A percentile compares a stretch with the other conserved stretches of the same genome.
Evolutionary conservation across 2,888 invertebrate genomes (phyloP).

Genomic region (Amphimallon solstitiale): DNA sequence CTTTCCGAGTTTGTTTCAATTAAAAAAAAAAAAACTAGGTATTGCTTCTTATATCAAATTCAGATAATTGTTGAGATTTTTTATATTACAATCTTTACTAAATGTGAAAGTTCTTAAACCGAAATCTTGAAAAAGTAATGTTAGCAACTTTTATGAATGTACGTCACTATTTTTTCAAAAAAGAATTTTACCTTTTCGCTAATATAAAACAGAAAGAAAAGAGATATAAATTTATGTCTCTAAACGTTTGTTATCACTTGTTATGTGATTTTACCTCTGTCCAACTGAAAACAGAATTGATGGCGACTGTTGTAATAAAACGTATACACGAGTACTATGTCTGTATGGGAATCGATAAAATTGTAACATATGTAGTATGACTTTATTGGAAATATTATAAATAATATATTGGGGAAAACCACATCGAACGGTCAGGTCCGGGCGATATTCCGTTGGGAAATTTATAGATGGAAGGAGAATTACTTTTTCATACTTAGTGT

Average conservation of each 20-base stretch:
- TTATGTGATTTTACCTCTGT: neutral
- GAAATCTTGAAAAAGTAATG: no score
- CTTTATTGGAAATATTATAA: constrained; percentile 40
- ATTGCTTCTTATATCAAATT: no score
- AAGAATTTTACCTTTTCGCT: no score
- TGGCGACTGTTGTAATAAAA: constrained; percentile 20
- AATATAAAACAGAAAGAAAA: neutral
- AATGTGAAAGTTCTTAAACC: no score
- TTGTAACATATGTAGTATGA: constrained; percentile 31
- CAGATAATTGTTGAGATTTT: no score
- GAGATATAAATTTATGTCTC: neutral
- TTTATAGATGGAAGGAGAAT: constrained; percentile 34
- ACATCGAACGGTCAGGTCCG: neutral
- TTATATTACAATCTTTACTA: no score
- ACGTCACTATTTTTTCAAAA: no score
- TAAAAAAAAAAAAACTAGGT: no score
- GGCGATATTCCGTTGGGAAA: constrained; percentile 32
- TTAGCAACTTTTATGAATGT: no score
- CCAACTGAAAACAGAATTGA: constrained; percentile 25
- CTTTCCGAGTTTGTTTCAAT: no score
- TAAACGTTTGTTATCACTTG: constrained; percentile 13
- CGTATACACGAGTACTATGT: constrained; percentile 8
- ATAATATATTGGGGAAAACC: constrained; percentile 30
- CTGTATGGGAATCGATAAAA: constrained; percentile 18
- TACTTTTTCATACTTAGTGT: constrained; percentile 30